Evolutionary conservation across 2,113 vertebrate species (phyloP).

Genomic region (Hemicordylus capensis): DNA sequence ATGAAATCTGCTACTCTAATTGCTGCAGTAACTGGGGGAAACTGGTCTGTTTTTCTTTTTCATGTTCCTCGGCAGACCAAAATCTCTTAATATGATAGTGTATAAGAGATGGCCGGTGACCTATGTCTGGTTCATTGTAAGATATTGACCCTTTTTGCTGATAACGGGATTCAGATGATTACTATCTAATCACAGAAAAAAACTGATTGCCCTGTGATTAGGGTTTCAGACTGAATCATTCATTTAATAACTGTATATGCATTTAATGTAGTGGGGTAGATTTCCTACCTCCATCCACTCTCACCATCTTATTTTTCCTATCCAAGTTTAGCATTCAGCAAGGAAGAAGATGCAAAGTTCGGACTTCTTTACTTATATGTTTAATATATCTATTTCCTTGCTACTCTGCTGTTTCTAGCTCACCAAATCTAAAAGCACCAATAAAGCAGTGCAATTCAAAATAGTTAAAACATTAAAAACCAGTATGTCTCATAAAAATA

Average conservation of each 20-base stretch:
- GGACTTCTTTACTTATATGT: neutral
- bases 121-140: conserved; percentile 36
- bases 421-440: neutral
- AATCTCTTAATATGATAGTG: conserved; percentile 39
- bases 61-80: conserved; percentile 23
- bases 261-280: conserved; percentile 29
- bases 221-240: conserved; percentile 50
- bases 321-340: conserved; percentile 26
- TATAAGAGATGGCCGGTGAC: conserved; percentile 36
- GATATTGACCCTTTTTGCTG: conserved; percentile 35
- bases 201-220: conserved; percentile 46
- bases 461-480: neutral
- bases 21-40: conserved; percentile 73
- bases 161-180: conserved; percentile 38
- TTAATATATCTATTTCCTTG: neutral
- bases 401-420: neutral
- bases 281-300: neutral
- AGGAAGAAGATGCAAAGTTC: neutral
- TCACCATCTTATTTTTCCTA: conserved; percentile 30
- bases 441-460: neutral
- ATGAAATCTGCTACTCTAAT: conserved; percentile 64
- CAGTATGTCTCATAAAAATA: neutral
- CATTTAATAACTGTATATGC: conserved; percentile 38
- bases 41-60: conserved; percentile 61
- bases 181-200: conserved; percentile 22